A percentile compares a stretch with the other conserved stretches of the same genome.
These are phyloP conservation scores for Chymomyza procnemis DNA, from an alignment of 2,888 invertebrate species.

Conservation along the genomic window DNA sequence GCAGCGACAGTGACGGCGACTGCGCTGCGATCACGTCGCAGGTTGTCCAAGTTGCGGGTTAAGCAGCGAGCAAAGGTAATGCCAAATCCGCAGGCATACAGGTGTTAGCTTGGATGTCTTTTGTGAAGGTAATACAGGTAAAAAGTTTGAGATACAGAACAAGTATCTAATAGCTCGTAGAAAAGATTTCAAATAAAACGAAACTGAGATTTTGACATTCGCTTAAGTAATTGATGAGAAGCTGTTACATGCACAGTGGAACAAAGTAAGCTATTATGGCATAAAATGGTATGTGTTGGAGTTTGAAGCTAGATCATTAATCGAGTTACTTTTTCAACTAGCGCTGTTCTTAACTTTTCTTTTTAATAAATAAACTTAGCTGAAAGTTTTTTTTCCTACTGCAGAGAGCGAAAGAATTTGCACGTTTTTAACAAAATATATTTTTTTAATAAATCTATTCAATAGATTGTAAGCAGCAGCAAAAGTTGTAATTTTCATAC, in stretches of 20 bases:
- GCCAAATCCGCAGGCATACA: background rate
- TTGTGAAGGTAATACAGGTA: background rate
- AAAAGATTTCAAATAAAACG: background rate
- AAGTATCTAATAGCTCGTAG: background rate
- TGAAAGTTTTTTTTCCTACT: too few species aligned
- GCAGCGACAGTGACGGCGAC: background rate
- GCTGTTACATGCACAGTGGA: background rate
- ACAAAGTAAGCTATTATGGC: background rate
- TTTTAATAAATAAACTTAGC: too few species aligned
- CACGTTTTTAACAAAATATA: too few species aligned
- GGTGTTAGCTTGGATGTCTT: background rate
- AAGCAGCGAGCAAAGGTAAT: background rate
- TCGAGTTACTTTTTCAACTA: too few species aligned
- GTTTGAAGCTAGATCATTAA: too few species aligned
- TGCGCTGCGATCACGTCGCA: constrained; percentile 29
- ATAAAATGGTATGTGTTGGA: background rate
- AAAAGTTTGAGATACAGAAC: background rate
- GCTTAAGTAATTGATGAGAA: background rate
- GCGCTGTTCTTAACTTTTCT: too few species aligned
- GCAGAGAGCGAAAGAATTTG: too few species aligned
- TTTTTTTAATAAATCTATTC: too few species aligned
- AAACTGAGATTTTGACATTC: background rate
- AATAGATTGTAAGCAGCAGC: too few species aligned
- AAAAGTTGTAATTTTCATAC: too few species aligned
- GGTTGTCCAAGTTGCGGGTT: background rate